Base-by-base conservation (phyloP, 2,888 invertebrate genomes). In the Eucera pruinosa region DNA sequence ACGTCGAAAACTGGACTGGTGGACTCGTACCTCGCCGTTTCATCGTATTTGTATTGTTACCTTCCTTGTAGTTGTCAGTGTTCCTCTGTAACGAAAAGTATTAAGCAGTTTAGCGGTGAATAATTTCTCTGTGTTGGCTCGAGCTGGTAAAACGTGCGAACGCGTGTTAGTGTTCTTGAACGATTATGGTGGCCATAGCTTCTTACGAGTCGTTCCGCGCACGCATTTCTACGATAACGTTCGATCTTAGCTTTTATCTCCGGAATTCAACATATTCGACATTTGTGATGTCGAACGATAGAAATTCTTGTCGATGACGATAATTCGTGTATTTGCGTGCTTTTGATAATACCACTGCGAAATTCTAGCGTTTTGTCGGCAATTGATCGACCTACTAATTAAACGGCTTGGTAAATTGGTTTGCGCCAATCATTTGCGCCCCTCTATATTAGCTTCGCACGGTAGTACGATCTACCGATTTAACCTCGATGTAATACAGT, bases 101-200 rank as follows among this genome's bases (percentile, higher is more conserved):
- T 71, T 43, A 55, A 72, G 55, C 25, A 36, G 62, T 71, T 73
- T 71, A 73, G 61, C 9, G 55, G 48, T 73, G 72, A 72, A 74
- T 71, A 74, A 62, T 61, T 55, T 54, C 27, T 18, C 15, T 23
- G 39, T n/a, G 39, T 7, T 55, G 5, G 60, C 13, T 27, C 1
- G 11, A 2, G 25, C 7, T 23, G 15, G 47, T 39, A 48, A 48
- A 2, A 11, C 33, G 33, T 2, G 23, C n/a, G 33, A 9, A 20
- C 30, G 11, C 3, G 36, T 30, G 55, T 57, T 13, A 27, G 45
- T 18, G 18, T n/a, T 36, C 9, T 1, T n/a, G 33, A 11, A 20
- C 30, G n/a, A 43, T 43, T 18, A 13, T 13, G 11, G 4, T 36
- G 27, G 13, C 6, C 9, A 6, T 7, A 1, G 27, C n/a, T 50